Base-by-base conservation (phyloP, 2,797 vertebrate genomes). In the Gallinago nigripennis region DNA sequence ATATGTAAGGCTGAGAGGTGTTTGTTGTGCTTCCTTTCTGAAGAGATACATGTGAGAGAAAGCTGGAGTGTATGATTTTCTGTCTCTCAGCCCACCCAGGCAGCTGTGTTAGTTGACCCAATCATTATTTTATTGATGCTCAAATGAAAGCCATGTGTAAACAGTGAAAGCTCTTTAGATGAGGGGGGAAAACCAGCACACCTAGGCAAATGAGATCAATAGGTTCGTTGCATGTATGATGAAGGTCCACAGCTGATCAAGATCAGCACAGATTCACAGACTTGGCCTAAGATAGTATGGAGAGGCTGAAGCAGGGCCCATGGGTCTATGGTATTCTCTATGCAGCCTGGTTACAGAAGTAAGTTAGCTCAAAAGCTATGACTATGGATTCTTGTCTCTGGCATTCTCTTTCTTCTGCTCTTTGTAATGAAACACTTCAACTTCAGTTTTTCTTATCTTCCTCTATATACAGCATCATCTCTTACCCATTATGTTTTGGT, bases 261-360 rank as follows among this genome's bases (percentile, higher is more conserved):
- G 18, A n/a, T 12, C 8, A 50, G 61, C 33, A 23, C 17, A 56
- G 30, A 8, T 5, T 8, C 56, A 19, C 25, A 45, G 76, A 2
- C 35, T 31, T 11, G 27, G 51, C 25, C 41, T 19, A 6, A 54
- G 66, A 25, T 6, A 23, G 16, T 16, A 6, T 5, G 11, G 9
- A 37, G 15, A 58, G 46, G 28, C 13, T 64, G 43, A 48, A 21
- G 45, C 5, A 37, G 33, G 27, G 9, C 20, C 13, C 48, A 8
- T 9, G 53, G 5, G 8, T 39, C 11, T 73, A 4, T 16, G 6
- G 2, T 2, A 2, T 7, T 10, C 12, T 20, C 41, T 2, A 3
- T 4, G 58, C 27, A 61, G 30, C 53, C 35, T 39, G 30, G 9
- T 12, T 17, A 27, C 17, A 27, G 27, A 27, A 41, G 4, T 0